Conservation (phyloP, 2,797 vertebrate genomes). For the Otus scops region DNA sequence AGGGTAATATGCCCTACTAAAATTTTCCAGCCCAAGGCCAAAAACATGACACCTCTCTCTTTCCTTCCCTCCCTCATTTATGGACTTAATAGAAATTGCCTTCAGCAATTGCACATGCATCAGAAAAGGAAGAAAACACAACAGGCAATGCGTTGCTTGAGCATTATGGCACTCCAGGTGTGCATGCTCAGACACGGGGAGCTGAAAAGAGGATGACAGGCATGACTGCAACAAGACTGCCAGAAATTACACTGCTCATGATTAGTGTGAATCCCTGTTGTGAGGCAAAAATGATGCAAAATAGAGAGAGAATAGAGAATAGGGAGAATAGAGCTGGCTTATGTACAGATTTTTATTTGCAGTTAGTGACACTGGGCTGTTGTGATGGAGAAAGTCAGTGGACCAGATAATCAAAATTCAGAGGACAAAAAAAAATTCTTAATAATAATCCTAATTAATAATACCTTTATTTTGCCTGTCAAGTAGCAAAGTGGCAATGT, state of each 20-base stretch:
- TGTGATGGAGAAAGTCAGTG: slow-evolving; percentile 6
- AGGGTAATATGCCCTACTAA: neutral
- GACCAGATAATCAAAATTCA: slow-evolving; percentile 45
- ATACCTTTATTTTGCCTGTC: slow-evolving; percentile 15
- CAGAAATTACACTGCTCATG: slow-evolving; percentile 20
- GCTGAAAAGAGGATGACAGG: slow-evolving; percentile 29
- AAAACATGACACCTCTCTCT: neutral
- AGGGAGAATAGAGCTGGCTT: neutral
- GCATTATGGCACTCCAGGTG: neutral
- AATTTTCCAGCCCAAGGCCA: neutral
- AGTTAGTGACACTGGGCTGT: neutral
- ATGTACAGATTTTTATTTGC: slow-evolving; percentile 1
- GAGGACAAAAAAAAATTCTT: neutral
- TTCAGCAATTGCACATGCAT: neutral
- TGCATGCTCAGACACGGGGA: neutral
- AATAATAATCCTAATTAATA: slow-evolving; percentile 32
- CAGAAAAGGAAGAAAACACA: slow-evolving; percentile 12
- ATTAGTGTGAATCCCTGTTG: slow-evolving; percentile 34
- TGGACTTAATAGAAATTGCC: neutral
- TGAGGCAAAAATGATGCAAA: slow-evolving; percentile 27
- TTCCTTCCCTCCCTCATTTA: neutral
- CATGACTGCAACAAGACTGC: slow-evolving; percentile 13
- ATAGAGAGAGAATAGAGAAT: neutral
- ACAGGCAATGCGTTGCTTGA: neutral
- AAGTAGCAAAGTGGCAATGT: neutral